These are phyloP conservation scores for Rhegmatorhina hoffmannsi DNA, from an alignment of 2,113 vertebrate species.

Conservation along the genomic window DNA sequence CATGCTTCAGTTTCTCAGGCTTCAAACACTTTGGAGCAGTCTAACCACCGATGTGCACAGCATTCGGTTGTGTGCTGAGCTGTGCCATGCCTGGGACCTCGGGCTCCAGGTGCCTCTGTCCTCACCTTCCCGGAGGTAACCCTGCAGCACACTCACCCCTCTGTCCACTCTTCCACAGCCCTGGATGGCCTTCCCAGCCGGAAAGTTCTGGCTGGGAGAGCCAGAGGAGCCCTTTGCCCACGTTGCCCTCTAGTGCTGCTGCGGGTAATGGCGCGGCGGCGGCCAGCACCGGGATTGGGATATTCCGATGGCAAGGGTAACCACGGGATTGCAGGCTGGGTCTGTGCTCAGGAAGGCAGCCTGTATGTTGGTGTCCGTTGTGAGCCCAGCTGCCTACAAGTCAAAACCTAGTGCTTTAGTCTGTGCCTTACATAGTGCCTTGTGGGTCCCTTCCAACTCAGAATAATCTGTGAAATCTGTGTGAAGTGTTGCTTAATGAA, in stretches of 20 bases:
- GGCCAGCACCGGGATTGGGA: rapidly evolving
- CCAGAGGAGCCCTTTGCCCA: background rate
- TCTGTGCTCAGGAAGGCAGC: background rate
- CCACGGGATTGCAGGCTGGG: background rate
- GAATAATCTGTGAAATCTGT: background rate
- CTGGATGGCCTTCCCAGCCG: background rate
- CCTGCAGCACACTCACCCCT: rapidly evolving
- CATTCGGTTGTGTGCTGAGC: rapidly evolving
- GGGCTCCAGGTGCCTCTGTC: background rate
- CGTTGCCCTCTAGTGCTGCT: constrained; percentile 60
- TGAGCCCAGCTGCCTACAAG: background rate
- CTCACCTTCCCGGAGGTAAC: background rate
- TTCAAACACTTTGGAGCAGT: background rate
- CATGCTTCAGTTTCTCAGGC: background rate
- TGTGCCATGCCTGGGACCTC: rapidly evolving
- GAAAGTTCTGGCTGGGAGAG: background rate
- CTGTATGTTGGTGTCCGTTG: rapidly evolving
- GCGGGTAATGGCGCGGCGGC: background rate
- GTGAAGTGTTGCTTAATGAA: background rate
- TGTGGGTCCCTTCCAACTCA: background rate
- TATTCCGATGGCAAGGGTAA: background rate
- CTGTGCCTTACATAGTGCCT: rapidly evolving
- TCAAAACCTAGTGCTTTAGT: background rate
- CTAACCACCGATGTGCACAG: rapidly evolving
- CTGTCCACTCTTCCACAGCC: background rate